These are phyloP conservation scores for Brenthis daphne DNA, from an alignment of 2,888 invertebrate genomes.

Conservation along the genomic window DNA sequence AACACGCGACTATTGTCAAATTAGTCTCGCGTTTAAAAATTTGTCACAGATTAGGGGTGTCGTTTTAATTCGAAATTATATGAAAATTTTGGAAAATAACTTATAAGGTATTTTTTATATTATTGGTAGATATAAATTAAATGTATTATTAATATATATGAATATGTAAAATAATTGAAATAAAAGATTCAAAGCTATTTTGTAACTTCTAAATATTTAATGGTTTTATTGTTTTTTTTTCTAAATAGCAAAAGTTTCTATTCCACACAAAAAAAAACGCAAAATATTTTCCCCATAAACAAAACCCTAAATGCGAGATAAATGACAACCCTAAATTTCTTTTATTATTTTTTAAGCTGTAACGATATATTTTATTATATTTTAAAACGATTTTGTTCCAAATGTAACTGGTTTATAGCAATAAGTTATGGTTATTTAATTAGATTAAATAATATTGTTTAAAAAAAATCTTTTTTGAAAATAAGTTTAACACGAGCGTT, in stretches of 20 bases:
- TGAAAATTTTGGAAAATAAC: background rate
- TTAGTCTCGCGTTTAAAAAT: slow-evolving; percentile 56
- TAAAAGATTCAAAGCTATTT: too few species aligned
- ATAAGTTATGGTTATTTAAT: slow-evolving; percentile 20
- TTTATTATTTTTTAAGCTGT: slow-evolving; percentile 17
- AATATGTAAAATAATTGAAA: too few species aligned
- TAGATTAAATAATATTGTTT: slow-evolving; percentile 10
- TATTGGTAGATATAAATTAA: too few species aligned
- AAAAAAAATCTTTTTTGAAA: background rate
- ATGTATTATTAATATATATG: too few species aligned
- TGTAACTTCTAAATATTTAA: too few species aligned
- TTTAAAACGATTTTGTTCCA: background rate
- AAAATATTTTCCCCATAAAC: background rate
- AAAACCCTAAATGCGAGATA: too few species aligned
- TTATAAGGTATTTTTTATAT: background rate
- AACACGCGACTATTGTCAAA: slow-evolving; percentile 66
- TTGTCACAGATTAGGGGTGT: slow-evolving; percentile 57
- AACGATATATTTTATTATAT: slow-evolving; percentile 24
- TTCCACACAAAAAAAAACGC: too few species aligned
- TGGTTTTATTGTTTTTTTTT: too few species aligned
- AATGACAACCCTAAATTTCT: slow-evolving; percentile 11
- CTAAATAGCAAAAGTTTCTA: too few species aligned
- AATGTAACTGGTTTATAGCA: slow-evolving; percentile 11
- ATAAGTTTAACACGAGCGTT: too few species aligned
- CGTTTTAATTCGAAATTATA: slow-evolving; percentile 52